These are phyloP conservation scores for Probaryconus sp. DNA, from an alignment of 1,140 invertebrate genomes.

Conservation along the genomic window DNA sequence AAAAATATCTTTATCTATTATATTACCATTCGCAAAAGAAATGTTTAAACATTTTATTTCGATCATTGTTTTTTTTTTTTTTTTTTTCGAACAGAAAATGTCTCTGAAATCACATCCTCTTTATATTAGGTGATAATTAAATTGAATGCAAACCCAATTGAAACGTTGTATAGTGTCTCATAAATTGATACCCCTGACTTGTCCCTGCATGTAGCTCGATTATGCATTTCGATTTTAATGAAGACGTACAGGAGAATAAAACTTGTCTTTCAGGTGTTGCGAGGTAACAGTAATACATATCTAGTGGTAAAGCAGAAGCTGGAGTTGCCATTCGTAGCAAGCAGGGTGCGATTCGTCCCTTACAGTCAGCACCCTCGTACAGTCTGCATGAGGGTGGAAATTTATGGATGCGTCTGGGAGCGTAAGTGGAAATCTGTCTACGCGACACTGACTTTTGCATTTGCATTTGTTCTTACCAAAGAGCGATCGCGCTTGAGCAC, in stretches of 20 bases:
- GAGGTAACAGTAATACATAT: conserved; percentile 95
- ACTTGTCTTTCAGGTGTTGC: conserved; percentile 84
- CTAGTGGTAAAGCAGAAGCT: conserved; percentile 87
- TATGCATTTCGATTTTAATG: conserved; percentile 31
- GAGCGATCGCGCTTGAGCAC: conserved; percentile 23
- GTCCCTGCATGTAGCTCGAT: conserved; percentile 7
- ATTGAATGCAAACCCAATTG: too few relatives aligned
- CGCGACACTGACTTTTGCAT: conserved; percentile 51
- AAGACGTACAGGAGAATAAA: conserved; percentile 39
- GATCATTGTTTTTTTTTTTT: too few relatives aligned
- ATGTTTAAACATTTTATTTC: too few relatives aligned
- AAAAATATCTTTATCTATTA: too few relatives aligned
- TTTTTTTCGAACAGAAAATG: too few relatives aligned
- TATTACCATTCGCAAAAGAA: too few relatives aligned
- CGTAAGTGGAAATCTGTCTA: conserved; percentile 80
- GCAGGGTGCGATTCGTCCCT: conserved; percentile 92
- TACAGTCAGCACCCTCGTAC: conserved; percentile 92
- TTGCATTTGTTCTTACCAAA: conserved; percentile 50
- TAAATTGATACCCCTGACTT: conserved; percentile 17
- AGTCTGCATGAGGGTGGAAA: conserved; percentile 94
- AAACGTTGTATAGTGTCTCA: neutral
- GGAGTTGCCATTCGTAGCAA: conserved; percentile 91
- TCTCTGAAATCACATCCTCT: too few relatives aligned
- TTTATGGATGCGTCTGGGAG: conserved; percentile 92
- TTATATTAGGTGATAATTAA: too few relatives aligned